Evolutionary conservation across 2,888 invertebrate genomes (phyloP).

Genomic region (Mayetiola destructor): DNA sequence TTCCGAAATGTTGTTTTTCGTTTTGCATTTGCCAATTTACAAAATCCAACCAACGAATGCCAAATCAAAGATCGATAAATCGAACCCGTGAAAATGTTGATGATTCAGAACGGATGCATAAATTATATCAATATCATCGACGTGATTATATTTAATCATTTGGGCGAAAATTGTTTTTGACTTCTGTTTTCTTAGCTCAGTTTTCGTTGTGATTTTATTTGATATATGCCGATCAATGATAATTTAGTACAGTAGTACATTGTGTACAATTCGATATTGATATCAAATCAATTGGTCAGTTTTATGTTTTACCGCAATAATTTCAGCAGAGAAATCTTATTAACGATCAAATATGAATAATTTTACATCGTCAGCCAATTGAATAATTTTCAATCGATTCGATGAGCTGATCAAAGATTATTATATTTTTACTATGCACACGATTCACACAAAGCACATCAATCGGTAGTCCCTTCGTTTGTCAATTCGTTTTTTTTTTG

Average conservation of each 20-base stretch:
- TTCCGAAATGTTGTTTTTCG: not conserved
- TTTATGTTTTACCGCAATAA: too few relatives aligned
- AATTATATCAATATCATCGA: not conserved
- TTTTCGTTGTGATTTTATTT: too few relatives aligned
- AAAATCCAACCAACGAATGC: not conserved
- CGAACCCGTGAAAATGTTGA: not conserved
- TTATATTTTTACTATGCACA: too few relatives aligned
- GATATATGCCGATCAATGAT: too few relatives aligned
- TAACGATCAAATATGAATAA: not conserved
- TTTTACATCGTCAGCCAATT: not conserved
- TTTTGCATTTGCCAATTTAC: not conserved
- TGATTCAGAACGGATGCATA: not conserved
- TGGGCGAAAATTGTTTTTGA: constrained; percentile 6
- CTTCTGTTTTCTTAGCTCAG: not conserved
- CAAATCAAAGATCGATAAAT: not conserved
- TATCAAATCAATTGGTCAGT: too few relatives aligned
- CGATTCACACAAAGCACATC: too few relatives aligned
- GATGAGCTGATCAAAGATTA: too few relatives aligned
- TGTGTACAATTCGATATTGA: too few relatives aligned
- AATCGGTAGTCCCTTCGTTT: too few relatives aligned
- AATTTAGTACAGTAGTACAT: too few relatives aligned
- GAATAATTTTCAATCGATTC: not conserved
- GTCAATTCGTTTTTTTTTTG: not conserved
- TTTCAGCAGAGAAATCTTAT: not conserved
- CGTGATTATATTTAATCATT: not conserved